Base-by-base conservation (phyloP, 2,888 invertebrate genomes). In the Drosophila kokeensis region DNA sequence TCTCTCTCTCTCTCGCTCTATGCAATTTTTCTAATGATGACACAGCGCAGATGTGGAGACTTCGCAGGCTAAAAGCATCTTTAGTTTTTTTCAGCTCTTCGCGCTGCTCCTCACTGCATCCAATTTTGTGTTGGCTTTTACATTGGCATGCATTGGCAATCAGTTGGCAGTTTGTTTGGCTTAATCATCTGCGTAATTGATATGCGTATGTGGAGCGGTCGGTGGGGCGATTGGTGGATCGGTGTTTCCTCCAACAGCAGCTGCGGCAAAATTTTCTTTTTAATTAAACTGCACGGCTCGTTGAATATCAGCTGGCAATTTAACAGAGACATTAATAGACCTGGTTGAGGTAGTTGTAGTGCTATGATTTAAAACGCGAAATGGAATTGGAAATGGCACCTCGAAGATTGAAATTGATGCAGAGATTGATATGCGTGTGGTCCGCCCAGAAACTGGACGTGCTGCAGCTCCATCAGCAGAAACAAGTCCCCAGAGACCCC, bases 111-210 rank as follows among this genome's bases (percentile, higher is more conserved):
- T 61, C 38, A 60, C 42, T 60, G 55, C 55, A 48, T 30, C 65
- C 71, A 55, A 66, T 62, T 81, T 76, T 58, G 81, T 38, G 34
- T 63, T 70, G n/a, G 53, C 54, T 58, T 76, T 67, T 73, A 55
- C 73, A 83, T 64, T 72, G 79, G 82, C 89, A 87, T 82, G 71
- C 90, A 76, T 81, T 73, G 87, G 64, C 90, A 88, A 87, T 87
- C 90, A 88, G 87, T 87, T 86, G 89, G 80, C 79, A 90, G 90
- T 87, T 87, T 84, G 89, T 87, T 90, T 89, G 89, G 84, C 89
- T 90, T 83, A 87, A 87, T 89, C 89, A 90, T 54, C 82, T 76
- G 70, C 77, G 84, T 87, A 86, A 86, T 89, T 86, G 86, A 90
- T 86, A 87, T 83, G 82, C 83, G 70, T 72, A 54, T 69, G 69